Evolutionary conservation across 2,113 vertebrate genomes (phyloP).

Genomic region (Peromyscus leucopus): DNA sequence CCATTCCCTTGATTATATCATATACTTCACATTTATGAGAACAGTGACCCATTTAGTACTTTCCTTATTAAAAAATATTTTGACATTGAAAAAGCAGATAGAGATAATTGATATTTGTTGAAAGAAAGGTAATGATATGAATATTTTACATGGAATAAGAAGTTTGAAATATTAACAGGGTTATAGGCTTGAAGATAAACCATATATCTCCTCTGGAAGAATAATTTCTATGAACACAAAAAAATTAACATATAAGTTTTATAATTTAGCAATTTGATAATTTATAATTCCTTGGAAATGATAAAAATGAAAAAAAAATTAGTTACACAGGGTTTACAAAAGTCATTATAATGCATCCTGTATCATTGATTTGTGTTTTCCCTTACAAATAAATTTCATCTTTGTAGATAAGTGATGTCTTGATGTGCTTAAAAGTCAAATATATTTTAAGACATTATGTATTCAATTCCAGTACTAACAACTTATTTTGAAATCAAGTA

Average conservation of each 20-base stretch:
- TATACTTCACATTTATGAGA: conserved; percentile 14
- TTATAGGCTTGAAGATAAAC: neutral
- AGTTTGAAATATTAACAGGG: conserved; percentile 28
- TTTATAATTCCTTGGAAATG: conserved; percentile 53
- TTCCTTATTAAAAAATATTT: neutral
- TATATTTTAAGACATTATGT: conserved; percentile 65
- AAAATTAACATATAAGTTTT: conserved; percentile 66
- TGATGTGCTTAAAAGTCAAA: conserved; percentile 85
- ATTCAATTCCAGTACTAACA: conserved; percentile 76
- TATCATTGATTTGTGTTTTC: conserved; percentile 84
- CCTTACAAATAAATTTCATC: conserved; percentile 88
- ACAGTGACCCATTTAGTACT: neutral
- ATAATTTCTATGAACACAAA: neutral
- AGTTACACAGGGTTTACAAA: conserved; percentile 83
- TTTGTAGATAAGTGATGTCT: conserved; percentile 82
- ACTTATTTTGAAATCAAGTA: conserved; percentile 69
- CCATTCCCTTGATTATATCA: neutral
- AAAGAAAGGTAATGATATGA: neutral
- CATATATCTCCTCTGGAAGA: neutral
- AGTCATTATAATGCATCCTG: conserved; percentile 82
- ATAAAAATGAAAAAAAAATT: conserved; percentile 89
- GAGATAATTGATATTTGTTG: neutral
- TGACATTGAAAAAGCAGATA: neutral
- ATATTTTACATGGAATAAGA: neutral
- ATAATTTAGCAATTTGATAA: conserved; percentile 44